Evolutionary conservation across 2,113 vertebrate species (phyloP).

Genomic region (Triplophysa tibetana): DNA sequence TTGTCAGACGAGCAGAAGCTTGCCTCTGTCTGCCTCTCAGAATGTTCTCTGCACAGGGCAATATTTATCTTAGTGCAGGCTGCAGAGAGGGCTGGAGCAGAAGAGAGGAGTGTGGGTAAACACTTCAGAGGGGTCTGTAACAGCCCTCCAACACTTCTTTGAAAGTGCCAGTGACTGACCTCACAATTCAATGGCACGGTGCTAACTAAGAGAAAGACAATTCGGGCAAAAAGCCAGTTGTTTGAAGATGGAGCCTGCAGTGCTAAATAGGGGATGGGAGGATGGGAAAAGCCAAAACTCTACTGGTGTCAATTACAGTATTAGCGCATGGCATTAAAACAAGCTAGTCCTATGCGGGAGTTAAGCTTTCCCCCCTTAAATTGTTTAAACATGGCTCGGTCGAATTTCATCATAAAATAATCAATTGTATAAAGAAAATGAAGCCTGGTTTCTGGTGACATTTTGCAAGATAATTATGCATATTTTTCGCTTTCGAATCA

Average conservation of each 20-base stretch:
- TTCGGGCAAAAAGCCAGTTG: conserved; percentile 79
- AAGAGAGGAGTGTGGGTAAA: conserved; percentile 77
- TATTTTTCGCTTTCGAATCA: too few relatives aligned
- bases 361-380: not conserved
- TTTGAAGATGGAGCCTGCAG: conserved; percentile 70
- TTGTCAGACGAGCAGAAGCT: conserved; percentile 63
- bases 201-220: conserved; percentile 79
- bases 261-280: conserved; percentile 63
- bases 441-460: too few relatives aligned
- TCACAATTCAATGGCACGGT: conserved; percentile 81
- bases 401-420: not conserved
- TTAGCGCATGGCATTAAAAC: conserved; percentile 1
- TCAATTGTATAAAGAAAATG: too few relatives aligned
- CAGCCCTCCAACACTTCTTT: conserved; percentile 80
- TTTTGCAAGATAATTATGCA: too few relatives aligned
- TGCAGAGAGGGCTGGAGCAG: conserved; percentile 70
- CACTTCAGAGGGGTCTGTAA: conserved; percentile 80
- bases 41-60: conserved; percentile 73
- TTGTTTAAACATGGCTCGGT: not conserved
- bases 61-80: conserved; percentile 77
- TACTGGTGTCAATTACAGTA: conserved; percentile 64
- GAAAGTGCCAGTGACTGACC: conserved; percentile 80
- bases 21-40: conserved; percentile 67
- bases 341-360: not conserved
- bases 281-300: conserved; percentile 62